Evolutionary conservation across 2,113 vertebrate species (phyloP).

Genomic region (Erythrolamprus reginae): DNA sequence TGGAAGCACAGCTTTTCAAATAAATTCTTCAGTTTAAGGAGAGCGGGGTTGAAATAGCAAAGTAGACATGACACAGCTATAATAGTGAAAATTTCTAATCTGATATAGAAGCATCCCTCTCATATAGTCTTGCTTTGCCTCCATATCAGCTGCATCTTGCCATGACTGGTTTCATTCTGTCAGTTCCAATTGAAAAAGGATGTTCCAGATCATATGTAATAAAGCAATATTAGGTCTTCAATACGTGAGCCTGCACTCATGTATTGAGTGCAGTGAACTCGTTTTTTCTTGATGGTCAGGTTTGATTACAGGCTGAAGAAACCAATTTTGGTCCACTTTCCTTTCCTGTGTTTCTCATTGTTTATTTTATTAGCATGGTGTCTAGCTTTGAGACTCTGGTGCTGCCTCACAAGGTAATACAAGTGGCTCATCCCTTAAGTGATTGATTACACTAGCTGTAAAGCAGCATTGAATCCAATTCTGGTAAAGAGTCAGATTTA

Average conservation of each 20-base stretch:
- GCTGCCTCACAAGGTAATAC: neutral
- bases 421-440: neutral
- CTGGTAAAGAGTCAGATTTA: neutral
- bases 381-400: neutral
- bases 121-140: neutral
- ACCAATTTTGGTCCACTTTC: conserved; percentile 17
- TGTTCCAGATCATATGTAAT: conserved; percentile 20
- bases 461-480: neutral
- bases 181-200: conserved; percentile 13
- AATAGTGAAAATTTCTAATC: neutral
- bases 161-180: conserved; percentile 1
- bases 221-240: neutral
- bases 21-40: neutral
- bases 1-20: neutral
- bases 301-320: conserved; percentile 21
- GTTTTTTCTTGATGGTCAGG: conserved; percentile 28
- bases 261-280: neutral
- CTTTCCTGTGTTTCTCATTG: conserved; percentile 22
- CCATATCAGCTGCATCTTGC: neutral
- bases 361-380: conserved; percentile 29
- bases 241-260: neutral
- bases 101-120: neutral
- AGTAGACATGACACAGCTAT: neutral
- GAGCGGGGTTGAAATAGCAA: too few species aligned
- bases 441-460: neutral